Evolutionary conservation across 2,888 invertebrate species (phyloP), one percentile per base, ranked within the genome.

Genomic region (Holacanthella duospinosa): DNA sequence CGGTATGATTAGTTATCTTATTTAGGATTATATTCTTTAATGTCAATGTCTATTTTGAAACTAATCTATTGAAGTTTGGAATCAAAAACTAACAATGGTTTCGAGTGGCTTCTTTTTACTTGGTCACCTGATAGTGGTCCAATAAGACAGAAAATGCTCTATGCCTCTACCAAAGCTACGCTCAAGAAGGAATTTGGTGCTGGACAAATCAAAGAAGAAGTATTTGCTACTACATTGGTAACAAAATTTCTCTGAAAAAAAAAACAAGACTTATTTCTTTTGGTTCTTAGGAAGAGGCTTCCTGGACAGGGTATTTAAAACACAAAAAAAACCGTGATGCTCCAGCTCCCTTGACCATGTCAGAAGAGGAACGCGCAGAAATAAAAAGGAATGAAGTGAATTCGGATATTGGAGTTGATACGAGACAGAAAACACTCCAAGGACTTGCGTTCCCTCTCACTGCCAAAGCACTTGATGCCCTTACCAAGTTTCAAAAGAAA

Each of bases 151-250:
- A 99, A 99, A 79, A 97, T 99, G 97, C 80, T 99, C 61, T 95
- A 95, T 75, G 97, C 97, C 0, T 95, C 94, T 0, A 97, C 96
- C 0, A 93, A 95, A 78, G 93, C 97, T 1, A 99, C 97, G 0
- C 80, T 99, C 29, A 99, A 96, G 77, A 87, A 87, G 75, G 94
- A 96, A 77, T 99, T 99, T 78, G 97, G 97, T 0, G 87, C 90
- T 3, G 87, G 91, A 0, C 89, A 91, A 74, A 93, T 99, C 64
- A 89, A 89, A 74, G 92, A 95, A 77, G 99, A 99, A 79, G 79
- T 94, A 74, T 95, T 95, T 80, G 93, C 91, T 28, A 93, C 94
- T 19, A 79, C 81, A 29, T 78, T 82, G 78, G 88, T 88, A 80
- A 75, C 72, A 66, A 48, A 9, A 21, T 48, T 48, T 48, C 21